phyloP scores from a whole-genome alignment of 2,888 invertebrate genomes.

The Drosophila falleni region DNA sequence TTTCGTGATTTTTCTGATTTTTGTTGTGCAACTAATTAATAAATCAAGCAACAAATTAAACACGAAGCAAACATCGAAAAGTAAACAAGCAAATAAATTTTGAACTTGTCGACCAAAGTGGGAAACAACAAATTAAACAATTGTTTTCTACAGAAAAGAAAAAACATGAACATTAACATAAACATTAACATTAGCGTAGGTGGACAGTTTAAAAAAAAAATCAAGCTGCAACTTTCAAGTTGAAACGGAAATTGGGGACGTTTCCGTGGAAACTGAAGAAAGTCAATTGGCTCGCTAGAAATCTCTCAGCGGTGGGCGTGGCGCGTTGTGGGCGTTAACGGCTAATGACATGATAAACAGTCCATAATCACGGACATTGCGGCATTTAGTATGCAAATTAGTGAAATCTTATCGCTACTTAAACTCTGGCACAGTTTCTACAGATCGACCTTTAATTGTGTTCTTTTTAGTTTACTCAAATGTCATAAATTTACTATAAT shows the following conservation, averaged over 20 bases:
- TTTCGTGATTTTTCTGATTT: constrained; percentile 28
- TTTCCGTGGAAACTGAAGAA: constrained; percentile 24
- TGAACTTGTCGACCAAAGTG: constrained; percentile 31
- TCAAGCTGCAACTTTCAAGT: constrained; percentile 22
- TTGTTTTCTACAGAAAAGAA: constrained; percentile 21
- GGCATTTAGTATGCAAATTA: constrained; percentile 56
- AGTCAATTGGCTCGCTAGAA: constrained; percentile 12
- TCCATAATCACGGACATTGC: constrained; percentile 30
- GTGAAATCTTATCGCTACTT: constrained; percentile 38
- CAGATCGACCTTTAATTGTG: not conserved
- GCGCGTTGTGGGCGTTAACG: constrained; percentile 49
- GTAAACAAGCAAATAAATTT: constrained; percentile 49
- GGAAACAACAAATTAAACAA: constrained; percentile 34
- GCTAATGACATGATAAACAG: constrained; percentile 54
- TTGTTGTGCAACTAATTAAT: constrained; percentile 58
- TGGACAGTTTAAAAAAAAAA: constrained; percentile 8
- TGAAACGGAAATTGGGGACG: constrained; percentile 4
- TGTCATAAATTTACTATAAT: constrained; percentile 5
- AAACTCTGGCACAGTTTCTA: constrained; percentile 31
- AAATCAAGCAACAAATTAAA: constrained; percentile 58
- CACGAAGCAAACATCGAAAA: constrained; percentile 10
- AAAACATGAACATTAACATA: constrained; percentile 14
- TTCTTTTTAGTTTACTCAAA: not conserved
- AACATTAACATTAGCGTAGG: constrained; percentile 25
- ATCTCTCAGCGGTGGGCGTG: constrained; percentile 13